Evolutionary conservation across 1,140 invertebrate species (phyloP).

Genomic region (Thalassaphorura encarpata): DNA sequence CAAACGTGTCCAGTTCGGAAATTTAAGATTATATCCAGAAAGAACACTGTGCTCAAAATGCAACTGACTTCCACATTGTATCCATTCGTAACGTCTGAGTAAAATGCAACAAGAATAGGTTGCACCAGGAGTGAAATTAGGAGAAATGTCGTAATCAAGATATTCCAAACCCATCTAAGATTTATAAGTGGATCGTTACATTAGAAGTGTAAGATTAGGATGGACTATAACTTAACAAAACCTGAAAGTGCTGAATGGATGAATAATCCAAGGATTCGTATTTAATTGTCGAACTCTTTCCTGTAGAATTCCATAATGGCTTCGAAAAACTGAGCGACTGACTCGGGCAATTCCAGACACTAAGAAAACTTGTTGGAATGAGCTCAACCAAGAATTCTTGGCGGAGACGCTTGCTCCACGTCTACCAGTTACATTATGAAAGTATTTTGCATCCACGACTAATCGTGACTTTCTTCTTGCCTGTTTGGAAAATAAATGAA

Average conservation of each 20-base stretch:
- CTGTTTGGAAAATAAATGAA: no score
- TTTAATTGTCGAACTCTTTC: slow-evolving; percentile 20
- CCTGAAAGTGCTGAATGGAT: slow-evolving; percentile 20
- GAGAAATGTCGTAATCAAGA: slow-evolving; percentile 7
- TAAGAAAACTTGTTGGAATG: no score
- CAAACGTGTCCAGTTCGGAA: slow-evolving; percentile 20
- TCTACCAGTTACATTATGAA: no score
- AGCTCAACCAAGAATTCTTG: no score
- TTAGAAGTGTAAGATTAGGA: not conserved
- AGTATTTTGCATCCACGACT: no score
- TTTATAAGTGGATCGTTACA: not conserved
- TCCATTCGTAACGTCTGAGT: not conserved
- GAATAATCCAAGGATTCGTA: slow-evolving; percentile 21
- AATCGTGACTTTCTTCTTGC: no score
- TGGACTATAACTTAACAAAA: not conserved
- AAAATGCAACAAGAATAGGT: slow-evolving; percentile 16
- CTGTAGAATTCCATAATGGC: no score
- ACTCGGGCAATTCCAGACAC: no score
- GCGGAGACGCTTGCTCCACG: no score
- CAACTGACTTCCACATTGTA: not conserved
- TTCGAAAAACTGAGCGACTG: no score
- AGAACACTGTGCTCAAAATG: slow-evolving; percentile 5
- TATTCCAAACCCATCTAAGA: slow-evolving; percentile 19
- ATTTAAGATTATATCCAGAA: slow-evolving; percentile 23
- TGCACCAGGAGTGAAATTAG: slow-evolving; percentile 9